These are phyloP conservation scores for Takifugu rubripes DNA, from an alignment of 2,797 vertebrate genomes.

Conservation along the genomic window DNA sequence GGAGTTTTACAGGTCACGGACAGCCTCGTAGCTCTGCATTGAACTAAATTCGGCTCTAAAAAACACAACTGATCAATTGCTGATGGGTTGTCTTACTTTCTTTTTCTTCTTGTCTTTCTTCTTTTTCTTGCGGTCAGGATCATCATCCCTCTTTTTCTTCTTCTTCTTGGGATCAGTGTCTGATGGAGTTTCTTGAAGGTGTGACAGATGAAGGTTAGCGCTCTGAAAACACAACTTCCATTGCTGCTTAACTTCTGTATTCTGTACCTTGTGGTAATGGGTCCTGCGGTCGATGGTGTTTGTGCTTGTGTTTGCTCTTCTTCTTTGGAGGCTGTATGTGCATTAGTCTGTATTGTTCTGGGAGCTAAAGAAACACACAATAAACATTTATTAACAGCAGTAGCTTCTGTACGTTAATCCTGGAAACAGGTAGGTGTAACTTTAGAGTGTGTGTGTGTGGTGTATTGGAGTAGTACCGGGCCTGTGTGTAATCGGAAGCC, in stretches of 20 bases:
- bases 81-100: slow-evolving; percentile 75
- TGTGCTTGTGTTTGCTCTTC: slow-evolving; percentile 96
- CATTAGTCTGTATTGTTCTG: slow-evolving; percentile 95
- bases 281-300: slow-evolving; percentile 92
- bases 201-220: slow-evolving; percentile 10
- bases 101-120: slow-evolving; percentile 99
- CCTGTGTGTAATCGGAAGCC: slow-evolving; percentile 95
- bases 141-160: slow-evolving; percentile 97
- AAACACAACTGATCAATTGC: neutral
- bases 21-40: neutral
- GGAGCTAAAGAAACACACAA: slow-evolving; percentile 74
- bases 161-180: slow-evolving; percentile 98
- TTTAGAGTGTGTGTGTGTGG: neutral
- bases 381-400: neutral
- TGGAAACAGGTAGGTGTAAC: too few species aligned
- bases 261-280: slow-evolving; percentile 90
- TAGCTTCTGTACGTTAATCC: too few species aligned
- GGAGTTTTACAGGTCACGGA: neutral
- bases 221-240: neutral
- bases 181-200: slow-evolving; percentile 86
- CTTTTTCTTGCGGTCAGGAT: slow-evolving; percentile 94
- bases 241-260: neutral
- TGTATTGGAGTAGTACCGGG: slow-evolving; percentile 76
- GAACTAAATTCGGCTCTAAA: neutral
- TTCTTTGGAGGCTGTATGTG: slow-evolving; percentile 98